Evolutionary conservation across 2,113 vertebrate species (phyloP).

Genomic region (Chionis minor): DNA sequence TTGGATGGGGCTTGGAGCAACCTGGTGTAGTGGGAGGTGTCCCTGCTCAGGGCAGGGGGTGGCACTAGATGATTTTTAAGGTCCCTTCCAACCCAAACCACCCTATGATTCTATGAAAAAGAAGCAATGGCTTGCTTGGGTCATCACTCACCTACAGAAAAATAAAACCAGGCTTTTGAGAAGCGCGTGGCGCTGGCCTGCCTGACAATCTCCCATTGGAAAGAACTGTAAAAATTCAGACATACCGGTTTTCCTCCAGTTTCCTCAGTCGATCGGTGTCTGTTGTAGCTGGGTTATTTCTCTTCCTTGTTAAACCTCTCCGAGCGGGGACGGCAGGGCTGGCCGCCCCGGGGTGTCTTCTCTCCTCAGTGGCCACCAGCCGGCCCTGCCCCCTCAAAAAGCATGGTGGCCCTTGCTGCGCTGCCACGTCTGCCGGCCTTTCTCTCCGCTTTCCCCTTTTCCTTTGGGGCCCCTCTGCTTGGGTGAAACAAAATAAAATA

Average conservation of each 20-base stretch:
- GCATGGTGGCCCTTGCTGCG: fast-evolving
- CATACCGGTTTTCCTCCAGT: fast-evolving
- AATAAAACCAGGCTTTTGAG: not conserved
- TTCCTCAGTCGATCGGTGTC: fast-evolving
- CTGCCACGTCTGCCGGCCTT: not conserved
- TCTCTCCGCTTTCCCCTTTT: not conserved
- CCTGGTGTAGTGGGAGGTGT: not conserved
- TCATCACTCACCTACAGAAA: not conserved
- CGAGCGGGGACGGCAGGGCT: fast-evolving
- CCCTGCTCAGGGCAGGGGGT: not conserved
- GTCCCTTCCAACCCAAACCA: not conserved
- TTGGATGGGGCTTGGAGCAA: not conserved
- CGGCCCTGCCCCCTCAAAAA: not conserved
- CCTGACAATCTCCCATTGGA: not conserved
- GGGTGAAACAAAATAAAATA: not conserved
- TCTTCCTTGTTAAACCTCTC: not conserved
- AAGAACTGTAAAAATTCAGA: not conserved
- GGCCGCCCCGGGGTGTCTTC: fast-evolving
- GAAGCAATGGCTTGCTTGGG: not conserved
- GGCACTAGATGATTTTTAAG: not conserved
- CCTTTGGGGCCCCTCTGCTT: not conserved
- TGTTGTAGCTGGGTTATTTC: not conserved
- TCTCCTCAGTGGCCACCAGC: not conserved
- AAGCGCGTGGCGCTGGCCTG: fast-evolving
- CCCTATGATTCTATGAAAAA: not conserved